These are phyloP conservation scores for Meloidogyne exigua DNA, from an alignment of 1,140 invertebrate genomes.

Conservation along the genomic window DNA sequence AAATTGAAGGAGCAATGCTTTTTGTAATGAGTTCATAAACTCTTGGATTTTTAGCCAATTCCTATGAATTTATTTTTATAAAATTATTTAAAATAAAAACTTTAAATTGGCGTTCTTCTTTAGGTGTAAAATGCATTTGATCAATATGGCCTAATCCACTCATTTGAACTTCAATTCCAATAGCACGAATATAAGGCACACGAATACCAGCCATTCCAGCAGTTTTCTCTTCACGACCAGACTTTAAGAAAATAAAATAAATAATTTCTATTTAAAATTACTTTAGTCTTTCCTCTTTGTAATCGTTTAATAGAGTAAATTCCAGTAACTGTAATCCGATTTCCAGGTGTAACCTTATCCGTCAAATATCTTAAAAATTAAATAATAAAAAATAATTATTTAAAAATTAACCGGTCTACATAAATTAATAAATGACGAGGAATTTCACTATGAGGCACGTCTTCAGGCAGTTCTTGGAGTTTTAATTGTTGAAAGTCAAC, in stretches of 20 bases:
- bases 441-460: constrained; percentile 96
- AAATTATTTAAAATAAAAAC: constrained; percentile 42
- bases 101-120: constrained; percentile 88
- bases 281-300: constrained; percentile 68
- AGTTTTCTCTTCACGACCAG: constrained; percentile 72
- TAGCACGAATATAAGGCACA: constrained; percentile 85
- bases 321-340: constrained; percentile 85
- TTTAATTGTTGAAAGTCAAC: constrained; percentile 86
- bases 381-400: not conserved
- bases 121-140: constrained; percentile 70
- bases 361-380: constrained; percentile 71
- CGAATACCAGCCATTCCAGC: constrained; percentile 82
- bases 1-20: constrained; percentile 95
- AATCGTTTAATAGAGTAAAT: constrained; percentile 89
- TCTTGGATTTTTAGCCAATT: constrained; percentile 79
- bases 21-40: constrained; percentile 84
- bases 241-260: not conserved
- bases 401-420: constrained; percentile 74
- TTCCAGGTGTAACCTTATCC: constrained; percentile 92
- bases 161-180: constrained; percentile 83
- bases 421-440: constrained; percentile 92
- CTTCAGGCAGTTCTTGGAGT: constrained; percentile 91
- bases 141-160: constrained; percentile 74
- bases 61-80: constrained; percentile 32
- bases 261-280: not conserved